A percentile compares a stretch with the other conserved stretches of the same genome.
Evolutionary conservation across 2,797 vertebrate species (phyloP).

Genomic region (Melanotaenia nigrans): DNA sequence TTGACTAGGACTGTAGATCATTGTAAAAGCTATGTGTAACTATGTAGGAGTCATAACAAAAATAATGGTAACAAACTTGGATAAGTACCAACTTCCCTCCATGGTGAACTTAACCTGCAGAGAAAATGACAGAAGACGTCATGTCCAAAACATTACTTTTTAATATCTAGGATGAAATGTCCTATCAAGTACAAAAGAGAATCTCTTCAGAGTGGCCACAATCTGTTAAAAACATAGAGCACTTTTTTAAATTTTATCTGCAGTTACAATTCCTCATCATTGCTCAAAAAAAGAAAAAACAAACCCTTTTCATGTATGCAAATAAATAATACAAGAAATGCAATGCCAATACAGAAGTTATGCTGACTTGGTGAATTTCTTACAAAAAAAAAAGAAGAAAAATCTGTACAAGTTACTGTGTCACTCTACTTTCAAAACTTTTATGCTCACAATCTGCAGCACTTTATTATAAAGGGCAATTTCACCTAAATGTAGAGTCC

Average conservation of each 20-base stretch:
- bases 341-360: constrained; percentile 80
- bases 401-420: constrained; percentile 65
- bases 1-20: not conserved
- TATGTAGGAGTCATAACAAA: not conserved
- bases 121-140: constrained; percentile 74
- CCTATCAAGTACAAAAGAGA: constrained; percentile 94
- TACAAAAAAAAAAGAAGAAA: constrained; percentile 61
- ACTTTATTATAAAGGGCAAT: constrained; percentile 84
- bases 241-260: constrained; percentile 71
- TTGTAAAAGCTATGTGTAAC: too few relatives aligned
- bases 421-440: constrained; percentile 77
- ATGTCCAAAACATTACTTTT: constrained; percentile 94
- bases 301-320: constrained; percentile 78
- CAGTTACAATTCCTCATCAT: constrained; percentile 76
- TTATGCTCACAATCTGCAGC: constrained; percentile 90
- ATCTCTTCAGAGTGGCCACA: constrained; percentile 89
- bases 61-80: not conserved
- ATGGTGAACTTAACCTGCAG: not conserved
- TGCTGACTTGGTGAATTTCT: constrained; percentile 76
- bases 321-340: constrained; percentile 91
- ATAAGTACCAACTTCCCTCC: not conserved
- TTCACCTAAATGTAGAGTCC: constrained; percentile 83
- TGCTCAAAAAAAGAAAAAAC: constrained; percentile 58
- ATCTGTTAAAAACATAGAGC: constrained; percentile 92
- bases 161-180: constrained; percentile 93